These are phyloP conservation scores for Macquaria australasica DNA, from an alignment of 2,113 vertebrate species.

Conservation along the genomic window DNA sequence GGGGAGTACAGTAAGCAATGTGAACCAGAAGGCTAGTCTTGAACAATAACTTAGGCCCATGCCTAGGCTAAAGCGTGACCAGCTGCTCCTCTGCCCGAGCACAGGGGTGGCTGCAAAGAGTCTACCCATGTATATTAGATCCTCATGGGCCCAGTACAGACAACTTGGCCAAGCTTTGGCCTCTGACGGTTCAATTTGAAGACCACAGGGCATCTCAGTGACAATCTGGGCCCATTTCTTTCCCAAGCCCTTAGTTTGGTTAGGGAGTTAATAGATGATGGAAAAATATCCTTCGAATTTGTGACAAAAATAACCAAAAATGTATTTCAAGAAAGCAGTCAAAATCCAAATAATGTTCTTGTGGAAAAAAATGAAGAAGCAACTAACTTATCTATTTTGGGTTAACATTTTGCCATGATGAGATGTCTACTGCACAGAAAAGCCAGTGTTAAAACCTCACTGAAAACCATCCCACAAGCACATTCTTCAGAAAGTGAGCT, in stretches of 20 bases:
- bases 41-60: slow-evolving; percentile 83
- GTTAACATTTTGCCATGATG: slow-evolving; percentile 53
- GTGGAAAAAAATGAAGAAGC: background rate
- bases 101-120: slow-evolving; percentile 65
- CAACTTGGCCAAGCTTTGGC: slow-evolving; percentile 63
- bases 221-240: slow-evolving; percentile 68
- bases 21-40: slow-evolving; percentile 80
- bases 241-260: slow-evolving; percentile 68
- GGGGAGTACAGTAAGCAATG: slow-evolving; percentile 80
- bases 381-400: slow-evolving; percentile 35
- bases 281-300: slow-evolving; percentile 52
- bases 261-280: background rate
- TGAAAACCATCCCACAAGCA: slow-evolving; percentile 58
- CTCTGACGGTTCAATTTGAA: slow-evolving; percentile 72
- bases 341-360: slow-evolving; percentile 55
- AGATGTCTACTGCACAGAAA: slow-evolving; percentile 45
- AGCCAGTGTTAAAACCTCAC: slow-evolving; percentile 19
- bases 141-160: slow-evolving; percentile 73
- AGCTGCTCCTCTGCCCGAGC: slow-evolving; percentile 66
- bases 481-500: slow-evolving; percentile 60
- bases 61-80: slow-evolving; percentile 75
- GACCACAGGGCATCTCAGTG: slow-evolving; percentile 83
- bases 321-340: slow-evolving; percentile 24
- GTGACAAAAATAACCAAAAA: slow-evolving; percentile 29
- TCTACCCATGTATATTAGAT: slow-evolving; percentile 73